phyloP scores from a whole-genome alignment of 2,113 vertebrate species.

The Brevimyrus niger region DNA sequence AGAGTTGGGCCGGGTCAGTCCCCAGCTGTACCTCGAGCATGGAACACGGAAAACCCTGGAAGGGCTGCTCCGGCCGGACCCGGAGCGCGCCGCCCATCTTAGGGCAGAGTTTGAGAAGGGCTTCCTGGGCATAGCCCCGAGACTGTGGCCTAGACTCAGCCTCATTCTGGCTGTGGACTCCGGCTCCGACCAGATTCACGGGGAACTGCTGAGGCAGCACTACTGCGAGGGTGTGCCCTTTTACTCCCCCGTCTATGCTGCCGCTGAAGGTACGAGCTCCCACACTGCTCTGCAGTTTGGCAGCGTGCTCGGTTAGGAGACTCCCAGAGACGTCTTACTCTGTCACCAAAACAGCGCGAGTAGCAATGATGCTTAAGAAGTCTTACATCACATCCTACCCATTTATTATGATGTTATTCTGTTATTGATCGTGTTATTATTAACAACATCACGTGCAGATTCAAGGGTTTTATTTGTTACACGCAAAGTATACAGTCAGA shows the following conservation, averaged over 20 bases:
- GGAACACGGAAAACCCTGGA: conserved; percentile 47
- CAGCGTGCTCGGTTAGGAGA: not conserved
- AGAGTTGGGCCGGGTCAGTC: conserved; percentile 59
- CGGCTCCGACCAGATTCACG: conserved; percentile 64
- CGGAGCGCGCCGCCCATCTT: conserved; percentile 60
- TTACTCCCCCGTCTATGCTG: conserved; percentile 78
- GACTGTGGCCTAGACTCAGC: conserved; percentile 77
- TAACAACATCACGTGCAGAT: not conserved
- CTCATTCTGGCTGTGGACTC: conserved; percentile 72
- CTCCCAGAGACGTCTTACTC: not conserved
- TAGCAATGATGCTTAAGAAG: not conserved
- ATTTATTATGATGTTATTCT: not conserved
- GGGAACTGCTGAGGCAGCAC: conserved; percentile 54
- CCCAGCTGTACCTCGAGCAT: conserved; percentile 49
- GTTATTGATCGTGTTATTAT: too few relatives aligned
- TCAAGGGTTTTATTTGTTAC: not conserved
- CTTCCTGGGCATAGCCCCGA: conserved; percentile 66
- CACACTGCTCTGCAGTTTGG: not conserved
- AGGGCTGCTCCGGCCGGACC: conserved; percentile 51
- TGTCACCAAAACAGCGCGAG: not conserved
- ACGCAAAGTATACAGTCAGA: not conserved
- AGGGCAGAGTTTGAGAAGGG: conserved; percentile 54
- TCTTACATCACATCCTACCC: not conserved
- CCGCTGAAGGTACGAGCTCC: conserved; percentile 67
- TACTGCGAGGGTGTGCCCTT: conserved; percentile 73